Evolutionary conservation across 2,888 invertebrate species (phyloP).

Genomic region (Xanthorhoe spadicearia): DNA sequence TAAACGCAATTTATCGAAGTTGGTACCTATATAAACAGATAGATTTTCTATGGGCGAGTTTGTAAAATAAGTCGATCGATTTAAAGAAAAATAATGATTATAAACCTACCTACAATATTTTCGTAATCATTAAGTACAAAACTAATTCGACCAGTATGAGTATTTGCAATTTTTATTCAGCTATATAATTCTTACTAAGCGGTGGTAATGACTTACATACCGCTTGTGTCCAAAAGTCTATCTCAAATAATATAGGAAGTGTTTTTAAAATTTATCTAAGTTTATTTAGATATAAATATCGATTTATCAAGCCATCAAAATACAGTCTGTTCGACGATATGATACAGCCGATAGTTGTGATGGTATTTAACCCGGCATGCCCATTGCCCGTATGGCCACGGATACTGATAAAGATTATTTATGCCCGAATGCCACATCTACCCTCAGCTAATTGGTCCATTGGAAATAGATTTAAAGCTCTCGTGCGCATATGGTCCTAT

Average conservation of each 20-base stretch:
- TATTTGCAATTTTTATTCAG: too few relatives aligned
- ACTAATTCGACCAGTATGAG: too few relatives aligned
- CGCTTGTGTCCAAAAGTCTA: neutral
- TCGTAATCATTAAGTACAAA: too few relatives aligned
- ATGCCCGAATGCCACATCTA: constrained; percentile 55
- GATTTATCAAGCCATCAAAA: neutral
- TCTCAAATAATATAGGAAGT: neutral
- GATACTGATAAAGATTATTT: constrained; percentile 75
- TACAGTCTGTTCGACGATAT: constrained; percentile 15
- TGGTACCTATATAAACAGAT: too few relatives aligned
- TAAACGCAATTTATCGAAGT: too few relatives aligned
- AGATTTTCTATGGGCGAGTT: too few relatives aligned
- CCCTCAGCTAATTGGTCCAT: constrained; percentile 53
- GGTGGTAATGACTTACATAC: too few relatives aligned
- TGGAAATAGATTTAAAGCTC: constrained; percentile 43
- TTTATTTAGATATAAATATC: neutral
- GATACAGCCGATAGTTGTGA: constrained; percentile 29
- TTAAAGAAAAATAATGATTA: too few relatives aligned
- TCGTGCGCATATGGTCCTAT: constrained; percentile 43
- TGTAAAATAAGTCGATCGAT: too few relatives aligned
- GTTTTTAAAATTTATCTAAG: neutral
- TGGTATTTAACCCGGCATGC: constrained; percentile 44
- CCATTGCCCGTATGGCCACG: constrained; percentile 68
- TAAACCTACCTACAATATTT: too few relatives aligned
- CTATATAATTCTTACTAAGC: too few relatives aligned